These are phyloP conservation scores for Tenthredo mesomela DNA, from an alignment of 2,888 invertebrate genomes.

Conservation along the genomic window DNA sequence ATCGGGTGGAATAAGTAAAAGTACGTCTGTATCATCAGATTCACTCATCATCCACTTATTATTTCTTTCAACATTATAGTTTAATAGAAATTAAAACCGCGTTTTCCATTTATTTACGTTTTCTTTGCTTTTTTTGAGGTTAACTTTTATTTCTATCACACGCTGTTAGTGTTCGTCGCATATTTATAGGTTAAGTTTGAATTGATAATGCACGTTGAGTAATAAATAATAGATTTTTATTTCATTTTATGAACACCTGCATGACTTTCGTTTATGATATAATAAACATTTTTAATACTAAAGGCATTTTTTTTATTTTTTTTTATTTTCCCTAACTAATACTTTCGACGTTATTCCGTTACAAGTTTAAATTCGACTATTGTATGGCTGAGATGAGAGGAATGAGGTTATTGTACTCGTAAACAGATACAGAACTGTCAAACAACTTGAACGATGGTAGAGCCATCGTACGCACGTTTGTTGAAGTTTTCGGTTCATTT, in stretches of 20 bases:
- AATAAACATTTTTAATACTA: background rate
- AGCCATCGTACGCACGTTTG: background rate
- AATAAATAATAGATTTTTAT: background rate
- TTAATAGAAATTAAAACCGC: background rate
- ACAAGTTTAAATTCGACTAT: background rate
- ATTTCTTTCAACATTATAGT: slow-evolving; percentile 38
- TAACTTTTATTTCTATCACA: background rate
- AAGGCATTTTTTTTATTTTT: background rate
- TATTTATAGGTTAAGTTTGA: background rate
- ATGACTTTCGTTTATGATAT: background rate
- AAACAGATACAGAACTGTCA: slow-evolving; percentile 32
- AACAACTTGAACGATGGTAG: slow-evolving; percentile 4
- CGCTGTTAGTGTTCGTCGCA: background rate
- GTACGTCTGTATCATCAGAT: slow-evolving; percentile 90
- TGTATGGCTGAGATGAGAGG: background rate
- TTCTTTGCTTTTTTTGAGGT: background rate
- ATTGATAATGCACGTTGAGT: background rate
- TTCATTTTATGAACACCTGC: background rate
- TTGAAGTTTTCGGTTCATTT: background rate
- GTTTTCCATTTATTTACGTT: too few relatives aligned
- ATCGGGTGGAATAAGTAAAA: slow-evolving; percentile 89
- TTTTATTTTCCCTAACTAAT: background rate
- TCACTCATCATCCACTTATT: slow-evolving; percentile 81
- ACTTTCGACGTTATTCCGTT: background rate
- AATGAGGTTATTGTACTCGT: slow-evolving; percentile 30